Evolutionary conservation across 2,888 invertebrate species (phyloP).

Genomic region (Eupeodes latifasciatus): DNA sequence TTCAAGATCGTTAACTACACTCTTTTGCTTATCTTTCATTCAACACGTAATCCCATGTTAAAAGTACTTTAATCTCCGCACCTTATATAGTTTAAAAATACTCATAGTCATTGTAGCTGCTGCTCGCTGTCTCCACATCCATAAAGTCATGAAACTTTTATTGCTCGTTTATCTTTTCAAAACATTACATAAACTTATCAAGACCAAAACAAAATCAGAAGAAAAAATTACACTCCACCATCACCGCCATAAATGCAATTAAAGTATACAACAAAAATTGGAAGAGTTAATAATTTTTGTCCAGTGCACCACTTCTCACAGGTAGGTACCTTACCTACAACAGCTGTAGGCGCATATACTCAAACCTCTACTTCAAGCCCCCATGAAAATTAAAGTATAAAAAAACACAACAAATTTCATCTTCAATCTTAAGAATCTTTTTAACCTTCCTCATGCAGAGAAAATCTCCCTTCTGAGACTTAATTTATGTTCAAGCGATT

Average conservation of each 20-base stretch:
- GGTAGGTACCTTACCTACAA: neutral
- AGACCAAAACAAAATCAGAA: slow-evolving; percentile 7
- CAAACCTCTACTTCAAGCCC: neutral
- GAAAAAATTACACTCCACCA: neutral
- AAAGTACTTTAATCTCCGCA: slow-evolving; percentile 37
- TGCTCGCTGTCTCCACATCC: slow-evolving; percentile 5
- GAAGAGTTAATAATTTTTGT: slow-evolving; percentile 40
- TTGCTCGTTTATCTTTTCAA: slow-evolving; percentile 66
- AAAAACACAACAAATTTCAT: slow-evolving; percentile 18
- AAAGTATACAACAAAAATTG: slow-evolving; percentile 21
- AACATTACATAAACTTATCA: slow-evolving; percentile 74
- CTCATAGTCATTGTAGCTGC: no score
- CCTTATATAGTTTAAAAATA: neutral
- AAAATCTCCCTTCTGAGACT: slow-evolving; percentile 12
- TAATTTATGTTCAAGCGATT: slow-evolving; percentile 65
- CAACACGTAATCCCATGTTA: slow-evolving; percentile 44
- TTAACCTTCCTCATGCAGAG: slow-evolving; percentile 18
- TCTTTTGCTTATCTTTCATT: slow-evolving; percentile 39
- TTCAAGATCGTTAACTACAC: slow-evolving; percentile 49
- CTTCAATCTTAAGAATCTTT: slow-evolving; percentile 31
- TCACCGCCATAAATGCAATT: slow-evolving; percentile 39
- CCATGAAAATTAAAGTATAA: neutral
- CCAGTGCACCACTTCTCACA: neutral
- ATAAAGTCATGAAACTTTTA: slow-evolving; percentile 46
- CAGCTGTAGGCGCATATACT: neutral